Evolutionary conservation across 2,797 vertebrate species (phyloP), one percentile per base, ranked within the genome.

Genomic region (Crocidura indochinensis): DNA sequence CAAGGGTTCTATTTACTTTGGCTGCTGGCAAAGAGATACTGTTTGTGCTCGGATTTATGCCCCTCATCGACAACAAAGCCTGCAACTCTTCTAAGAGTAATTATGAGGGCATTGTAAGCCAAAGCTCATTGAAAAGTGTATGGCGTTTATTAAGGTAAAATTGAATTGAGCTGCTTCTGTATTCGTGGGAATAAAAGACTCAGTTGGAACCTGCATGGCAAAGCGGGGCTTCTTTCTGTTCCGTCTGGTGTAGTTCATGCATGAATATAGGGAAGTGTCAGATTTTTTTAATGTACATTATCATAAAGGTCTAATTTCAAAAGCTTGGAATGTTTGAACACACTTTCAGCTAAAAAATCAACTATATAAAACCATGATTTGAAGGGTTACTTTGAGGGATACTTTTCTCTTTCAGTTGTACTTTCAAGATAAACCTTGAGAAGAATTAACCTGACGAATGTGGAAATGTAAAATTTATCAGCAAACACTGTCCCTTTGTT

Each of bases 1-100:
- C 84, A 95, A 88, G 90, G 96, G 95, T 96, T 68, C 64, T 96
- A 95, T 96, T 97, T 97, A 94, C 93, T 97, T 93, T 95, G 82
- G 15, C 76, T 90, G 84, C 84, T 95, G 77, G 75, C 51, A 95
- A 92, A 93, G 88, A 96, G 94, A 46, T 87, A 51, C n/a, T 81
- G 75, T 90, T 87, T 77, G 74, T 88, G 46, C 49, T 20, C 73
- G 38, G 62, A 76, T 22, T 84, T 56, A 56, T 10, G 64, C 26
- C 15, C 17, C 69, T 92, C 38, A 53, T 75, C 87, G 53, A 82
- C 75, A 87, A 88, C 88, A 65, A 20, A 74, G 71, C 75, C 84
- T 82, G 44, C 49, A 49, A 65, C 51, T 72, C 20, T 38, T 29
- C 38, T 26, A 60, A 62, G n/a, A 67, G 47, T 88, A 95, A 88